Evolutionary conservation across 2,888 invertebrate species (phyloP), one percentile per base, ranked within the genome.

Genomic region (Drosophila sordidula): DNA sequence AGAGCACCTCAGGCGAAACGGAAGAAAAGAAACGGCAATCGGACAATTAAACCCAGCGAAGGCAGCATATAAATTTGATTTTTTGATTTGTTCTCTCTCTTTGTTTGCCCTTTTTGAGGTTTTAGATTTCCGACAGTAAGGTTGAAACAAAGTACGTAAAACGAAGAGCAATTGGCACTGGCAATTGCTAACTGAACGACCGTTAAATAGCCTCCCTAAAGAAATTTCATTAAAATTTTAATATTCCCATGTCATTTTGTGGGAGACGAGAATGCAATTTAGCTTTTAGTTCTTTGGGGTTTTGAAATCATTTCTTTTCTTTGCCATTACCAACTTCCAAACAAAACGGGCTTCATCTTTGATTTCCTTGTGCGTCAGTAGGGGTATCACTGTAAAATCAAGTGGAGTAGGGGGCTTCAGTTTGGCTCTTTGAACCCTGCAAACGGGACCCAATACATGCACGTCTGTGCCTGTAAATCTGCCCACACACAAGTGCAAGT

Each of bases 381-480:
- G 4, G 22, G 22, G 22, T 22, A 22, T 22, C 22, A 22, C 4
- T 4, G 22, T 26, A 29, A 29, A 29, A 29, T 29, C 9, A 42
- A 9, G 34, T 44, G 22, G 14, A 41, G 42, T 22, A 18, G 16
- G 4, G 5, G 11, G 5, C 29, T 55, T 6, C 26, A 26, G 39
- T 26, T 29, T 29, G 26, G 8, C 25, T 26, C 14, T 18, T 18
- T 18, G 25, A 38, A 49, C 41, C 38, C 44, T 14, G 5, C 8
- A 39, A 63, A 42, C 47, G 18, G 34, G 57, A 46, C 41, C 41
- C 49, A 25, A 16, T 42, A 18, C 9, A 32, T 32, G 26, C 25
- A 11, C 0, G 4, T 12, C 4, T 52, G 38, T 12, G 26, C 22
- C 64, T 45, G 46, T 58, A 54, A 41, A 56, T 58, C 9, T 36